Evolutionary conservation across 2,888 invertebrate species (phyloP).

Genomic region (Digitonthophagus gazella): DNA sequence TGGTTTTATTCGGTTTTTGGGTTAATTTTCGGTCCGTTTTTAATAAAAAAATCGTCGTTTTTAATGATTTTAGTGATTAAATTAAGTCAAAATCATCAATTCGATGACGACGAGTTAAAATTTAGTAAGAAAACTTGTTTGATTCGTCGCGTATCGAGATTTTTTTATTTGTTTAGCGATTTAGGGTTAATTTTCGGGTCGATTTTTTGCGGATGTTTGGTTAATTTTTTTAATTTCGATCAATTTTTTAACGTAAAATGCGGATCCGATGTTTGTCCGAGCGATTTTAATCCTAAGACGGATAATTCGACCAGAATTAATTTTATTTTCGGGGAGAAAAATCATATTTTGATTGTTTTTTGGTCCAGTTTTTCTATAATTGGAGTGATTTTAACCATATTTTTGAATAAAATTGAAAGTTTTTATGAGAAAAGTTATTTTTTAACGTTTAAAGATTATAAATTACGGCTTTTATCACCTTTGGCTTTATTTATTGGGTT

Average conservation of each 20-base stretch:
- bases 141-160: constrained; percentile 55
- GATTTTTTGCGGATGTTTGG: constrained; percentile 52
- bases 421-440: constrained; percentile 57
- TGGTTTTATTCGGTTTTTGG: constrained; percentile 60
- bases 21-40: constrained; percentile 53
- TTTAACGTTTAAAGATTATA: constrained; percentile 57
- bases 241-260: constrained; percentile 59
- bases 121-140: constrained; percentile 44
- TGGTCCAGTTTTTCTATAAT: constrained; percentile 52
- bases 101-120: constrained; percentile 50
- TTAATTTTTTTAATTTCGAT: constrained; percentile 54
- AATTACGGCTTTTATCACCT: constrained; percentile 69
- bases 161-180: constrained; percentile 58
- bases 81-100: constrained; percentile 49
- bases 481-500: constrained; percentile 79
- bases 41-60: constrained; percentile 46
- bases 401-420: constrained; percentile 56
- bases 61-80: constrained; percentile 52
- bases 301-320: no score
- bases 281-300: constrained; percentile 31
- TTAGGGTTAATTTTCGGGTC: constrained; percentile 59
- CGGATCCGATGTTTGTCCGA: constrained; percentile 59
- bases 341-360: constrained; percentile 48
- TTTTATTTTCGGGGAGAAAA: constrained; percentile 46
- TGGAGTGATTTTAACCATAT: constrained; percentile 45